phyloP scores from a whole-genome alignment of 2,888 invertebrate species.

The Idaea aversata region DNA sequence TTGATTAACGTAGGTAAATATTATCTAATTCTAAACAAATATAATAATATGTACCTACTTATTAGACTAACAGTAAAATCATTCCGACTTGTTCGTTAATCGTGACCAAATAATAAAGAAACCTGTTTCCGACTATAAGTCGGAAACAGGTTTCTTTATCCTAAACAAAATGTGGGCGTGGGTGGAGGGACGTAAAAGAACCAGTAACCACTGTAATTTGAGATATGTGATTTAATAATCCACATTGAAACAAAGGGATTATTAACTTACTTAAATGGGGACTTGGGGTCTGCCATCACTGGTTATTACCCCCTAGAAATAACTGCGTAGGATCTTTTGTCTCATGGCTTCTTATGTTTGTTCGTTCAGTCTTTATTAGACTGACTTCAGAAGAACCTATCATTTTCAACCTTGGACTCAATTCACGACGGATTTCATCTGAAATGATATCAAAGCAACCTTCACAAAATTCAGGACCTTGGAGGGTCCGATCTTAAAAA shows the following conservation, averaged over 20 bases:
- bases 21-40: neutral
- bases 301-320: conserved; percentile 23
- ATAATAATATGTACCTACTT: too few relatives aligned
- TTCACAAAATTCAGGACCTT: conserved; percentile 44
- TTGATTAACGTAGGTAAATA: neutral
- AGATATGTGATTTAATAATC: conserved; percentile 11
- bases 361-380: conserved; percentile 17
- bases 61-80: neutral
- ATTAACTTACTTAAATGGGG: conserved; percentile 6
- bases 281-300: conserved; percentile 32
- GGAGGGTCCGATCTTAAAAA: conserved; percentile 36
- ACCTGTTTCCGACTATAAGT: conserved; percentile 4
- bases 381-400: conserved; percentile 1
- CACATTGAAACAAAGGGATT: neutral
- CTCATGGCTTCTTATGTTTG: conserved; percentile 31
- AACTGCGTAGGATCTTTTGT: conserved; percentile 47
- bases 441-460: conserved; percentile 37
- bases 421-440: conserved; percentile 35
- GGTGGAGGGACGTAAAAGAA: conserved; percentile 16
- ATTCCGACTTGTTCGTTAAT: neutral
- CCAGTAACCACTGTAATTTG: conserved; percentile 24
- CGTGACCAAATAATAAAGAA: conserved; percentile 1
- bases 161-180: conserved; percentile 16
- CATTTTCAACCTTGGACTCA: neutral
- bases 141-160: too few relatives aligned